Base-by-base conservation (phyloP, 1,140 invertebrate genomes). In the Bombus impatiens region DNA sequence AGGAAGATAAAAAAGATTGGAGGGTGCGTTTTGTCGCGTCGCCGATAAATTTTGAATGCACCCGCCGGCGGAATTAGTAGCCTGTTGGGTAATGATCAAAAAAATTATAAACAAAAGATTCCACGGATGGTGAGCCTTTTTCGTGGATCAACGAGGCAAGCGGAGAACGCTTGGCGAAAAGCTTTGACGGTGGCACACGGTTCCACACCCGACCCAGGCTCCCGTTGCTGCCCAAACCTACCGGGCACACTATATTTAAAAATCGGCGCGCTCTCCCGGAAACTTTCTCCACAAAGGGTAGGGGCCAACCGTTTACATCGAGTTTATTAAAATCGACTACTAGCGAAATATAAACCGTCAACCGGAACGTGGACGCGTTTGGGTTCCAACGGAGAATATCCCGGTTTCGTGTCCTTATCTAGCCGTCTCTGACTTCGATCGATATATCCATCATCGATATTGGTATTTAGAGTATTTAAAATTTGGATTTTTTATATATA, bases 101-200 rank as follows among this genome's bases (percentile, higher is more conserved):
- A 95, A 95, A 94, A 89, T 95, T 94, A 94, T 95, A 95, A 95
- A 95, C 95, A 95, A 95, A 95, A 95, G 95, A 95, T 95, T 94
- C 94, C 94, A 95, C 95, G 94, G 95, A 95, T 95, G 94, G 94
- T 92, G 92, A 92, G 93, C 92, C 94, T 94, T 95, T 95, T 95
- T 95, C 94, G 94, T 95, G 94, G 94, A 93, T 95, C 93, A 94
- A 91, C 94, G 93, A 95, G 94, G 94, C 94, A 95, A 94, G 92
- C 93, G 92, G 92, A 92, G 79, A 79, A 77, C 87, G 94, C 92
- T 93, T 93, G 91, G 91, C 91, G 92, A 85, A 91, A 93, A 92
- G 94, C 94, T 95, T 95, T 95, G 94, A 95, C 93, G 93, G 90
- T 86, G 86, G 80, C 84, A 86, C 91, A 86, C 91, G 90, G 91